Evolutionary conservation across 2,888 invertebrate species (phyloP), one percentile per base, ranked within the genome.

Genomic region (Hoplodrina blanda): DNA sequence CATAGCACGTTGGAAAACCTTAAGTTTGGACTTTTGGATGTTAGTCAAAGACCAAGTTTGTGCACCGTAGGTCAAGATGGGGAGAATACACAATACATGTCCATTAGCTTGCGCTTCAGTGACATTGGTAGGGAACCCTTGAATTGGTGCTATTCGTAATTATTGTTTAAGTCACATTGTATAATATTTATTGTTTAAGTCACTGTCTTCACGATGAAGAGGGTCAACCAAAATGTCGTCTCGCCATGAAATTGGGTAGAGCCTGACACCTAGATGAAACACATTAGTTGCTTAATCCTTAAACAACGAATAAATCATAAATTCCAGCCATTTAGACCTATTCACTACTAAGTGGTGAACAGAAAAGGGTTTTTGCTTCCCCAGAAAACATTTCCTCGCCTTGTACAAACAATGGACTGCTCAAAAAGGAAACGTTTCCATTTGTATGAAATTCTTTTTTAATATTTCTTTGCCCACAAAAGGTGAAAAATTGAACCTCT

Each of bases 321-420:
- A 84, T 79, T 76, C 63, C 37, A 62, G 37, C 56, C 73, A 74
- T 73, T 77, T 61, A 70, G 41, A 61, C 17, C 53, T 69, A 70
- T 84, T 80, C 61, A 73, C 52, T 62, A 62, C 66, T 74, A 73
- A 83, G 77, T 83, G 80, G 67, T 60, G 62, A 78, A 69, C 76
- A 76, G 67, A 73, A 87, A 89, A 85, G 78, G 79, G 78, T 82
- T 85, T 84, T 84, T 82, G 64, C 77, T 76, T 62, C 70, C 60
- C 75, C 59, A 81, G 82, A 85, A 88, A 88, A 86, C 76, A 82
- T 86, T 88, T 87, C 78, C 69, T 77, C 77, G 77, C 81, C 69
- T 81, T 80, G 62, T 74, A 83, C 87, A 90, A 91, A 92, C 89
- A 92, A 91, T 88, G 78, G 87, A 83, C 80, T 85, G 81, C 85